Evolutionary conservation across 2,113 vertebrate genomes (phyloP).

Genomic region (Macrotus californicus): DNA sequence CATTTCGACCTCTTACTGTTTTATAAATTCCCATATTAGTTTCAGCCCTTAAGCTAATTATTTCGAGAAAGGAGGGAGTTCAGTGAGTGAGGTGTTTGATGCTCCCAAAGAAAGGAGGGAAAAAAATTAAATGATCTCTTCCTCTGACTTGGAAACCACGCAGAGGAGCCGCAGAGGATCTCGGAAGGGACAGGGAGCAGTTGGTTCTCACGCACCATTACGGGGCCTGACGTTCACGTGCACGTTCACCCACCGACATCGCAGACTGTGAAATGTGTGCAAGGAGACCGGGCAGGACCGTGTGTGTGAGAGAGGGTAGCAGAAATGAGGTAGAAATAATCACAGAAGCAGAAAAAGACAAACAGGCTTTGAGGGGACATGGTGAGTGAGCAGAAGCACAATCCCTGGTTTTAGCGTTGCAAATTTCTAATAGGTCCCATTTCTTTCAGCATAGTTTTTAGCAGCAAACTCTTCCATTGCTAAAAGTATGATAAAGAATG

Average conservation of each 20-base stretch:
- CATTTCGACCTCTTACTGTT: not conserved
- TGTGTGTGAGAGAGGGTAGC: not conserved
- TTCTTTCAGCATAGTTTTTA: not conserved
- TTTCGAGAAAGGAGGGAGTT: not conserved
- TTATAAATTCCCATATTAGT: not conserved
- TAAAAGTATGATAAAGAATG: not conserved
- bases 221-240: too few relatives aligned
- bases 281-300: not conserved
- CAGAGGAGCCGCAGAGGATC: not conserved
- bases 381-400: not conserved
- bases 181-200: not conserved
- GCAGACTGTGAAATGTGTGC: not conserved
- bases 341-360: not conserved
- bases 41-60: not conserved
- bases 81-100: not conserved
- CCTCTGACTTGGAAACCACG: not conserved
- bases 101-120: not conserved
- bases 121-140: not conserved
- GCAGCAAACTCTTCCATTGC: not conserved
- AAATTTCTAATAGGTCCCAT: not conserved
- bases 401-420: not conserved
- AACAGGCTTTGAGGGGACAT: not conserved
- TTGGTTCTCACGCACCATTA: rapidly evolving
- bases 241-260: not conserved
- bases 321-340: not conserved